phyloP scores from a whole-genome alignment of 2,113 vertebrate genomes.

The Rhegmatorhina hoffmannsi region DNA sequence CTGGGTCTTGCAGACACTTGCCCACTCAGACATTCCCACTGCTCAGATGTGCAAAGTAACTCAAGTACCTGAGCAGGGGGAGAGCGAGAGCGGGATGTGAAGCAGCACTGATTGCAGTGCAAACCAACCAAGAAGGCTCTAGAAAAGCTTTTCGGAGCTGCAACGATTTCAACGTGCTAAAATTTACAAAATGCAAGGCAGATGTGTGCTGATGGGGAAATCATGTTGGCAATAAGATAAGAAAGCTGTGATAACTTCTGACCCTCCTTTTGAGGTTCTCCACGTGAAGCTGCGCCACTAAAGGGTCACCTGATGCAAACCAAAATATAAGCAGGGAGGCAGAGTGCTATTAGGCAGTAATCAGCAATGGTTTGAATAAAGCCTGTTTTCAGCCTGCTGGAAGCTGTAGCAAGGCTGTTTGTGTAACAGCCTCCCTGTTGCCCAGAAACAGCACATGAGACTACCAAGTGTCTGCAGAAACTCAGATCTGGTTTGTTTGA shows the following conservation, averaged over 20 bases:
- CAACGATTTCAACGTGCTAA: neutral
- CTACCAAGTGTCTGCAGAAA: neutral
- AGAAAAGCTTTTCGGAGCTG: neutral
- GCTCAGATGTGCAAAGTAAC: neutral
- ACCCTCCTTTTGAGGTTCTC: neutral
- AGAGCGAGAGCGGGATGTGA: neutral
- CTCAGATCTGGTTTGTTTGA: constrained; percentile 16
- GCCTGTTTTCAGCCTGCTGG: neutral
- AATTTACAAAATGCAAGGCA: constrained; percentile 35
- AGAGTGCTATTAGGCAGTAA: neutral
- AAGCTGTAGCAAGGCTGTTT: neutral
- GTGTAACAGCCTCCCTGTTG: neutral
- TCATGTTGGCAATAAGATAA: neutral
- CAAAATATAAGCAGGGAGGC: neutral
- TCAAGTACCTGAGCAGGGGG: neutral
- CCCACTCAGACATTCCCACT: neutral
- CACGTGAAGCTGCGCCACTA: neutral
- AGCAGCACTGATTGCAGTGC: neutral
- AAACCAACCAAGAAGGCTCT: neutral
- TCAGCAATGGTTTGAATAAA: neutral
- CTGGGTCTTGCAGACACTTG: neutral
- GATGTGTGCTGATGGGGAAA: neutral
- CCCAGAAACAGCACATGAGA: constrained; percentile 17
- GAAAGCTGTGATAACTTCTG: neutral
- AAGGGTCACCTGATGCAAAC: neutral